phyloP scores from a whole-genome alignment of 1,140 invertebrate species.

The Diorhabda sublineata region DNA sequence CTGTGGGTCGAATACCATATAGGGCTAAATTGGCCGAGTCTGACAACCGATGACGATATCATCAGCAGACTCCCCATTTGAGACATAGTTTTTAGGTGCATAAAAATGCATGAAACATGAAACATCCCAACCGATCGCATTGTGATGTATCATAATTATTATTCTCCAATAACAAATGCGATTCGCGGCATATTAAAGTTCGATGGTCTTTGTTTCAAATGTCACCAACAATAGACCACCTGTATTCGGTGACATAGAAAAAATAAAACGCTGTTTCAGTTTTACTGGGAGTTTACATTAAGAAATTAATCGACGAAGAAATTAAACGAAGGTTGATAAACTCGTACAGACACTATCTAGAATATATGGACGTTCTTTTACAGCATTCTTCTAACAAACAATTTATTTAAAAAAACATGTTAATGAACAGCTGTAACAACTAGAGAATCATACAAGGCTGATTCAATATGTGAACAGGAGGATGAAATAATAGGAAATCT shows the following conservation, averaged over 20 bases:
- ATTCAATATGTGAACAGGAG: no score
- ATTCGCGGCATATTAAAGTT: background rate
- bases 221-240: background rate
- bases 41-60: slow-evolving; percentile 44
- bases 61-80: slow-evolving; percentile 38
- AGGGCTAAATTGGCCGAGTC: slow-evolving; percentile 42
- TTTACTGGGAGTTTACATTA: no score
- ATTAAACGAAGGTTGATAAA: no score
- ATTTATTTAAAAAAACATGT: no score
- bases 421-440: no score
- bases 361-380: no score
- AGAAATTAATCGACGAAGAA: no score
- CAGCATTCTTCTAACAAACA: no score
- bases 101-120: slow-evolving; percentile 42
- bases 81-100: slow-evolving; percentile 39
- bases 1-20: slow-evolving; percentile 38
- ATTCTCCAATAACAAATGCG: slow-evolving; percentile 30
- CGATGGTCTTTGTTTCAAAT: background rate
- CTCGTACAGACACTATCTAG: no score
- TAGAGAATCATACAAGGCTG: no score
- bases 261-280: background rate
- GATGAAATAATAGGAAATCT: no score
- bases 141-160: slow-evolving; percentile 35
- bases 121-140: slow-evolving; percentile 20
- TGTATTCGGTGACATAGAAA: background rate